phyloP scores from a whole-genome alignment of 1,140 invertebrate species.

The Drosophila arawakana region DNA sequence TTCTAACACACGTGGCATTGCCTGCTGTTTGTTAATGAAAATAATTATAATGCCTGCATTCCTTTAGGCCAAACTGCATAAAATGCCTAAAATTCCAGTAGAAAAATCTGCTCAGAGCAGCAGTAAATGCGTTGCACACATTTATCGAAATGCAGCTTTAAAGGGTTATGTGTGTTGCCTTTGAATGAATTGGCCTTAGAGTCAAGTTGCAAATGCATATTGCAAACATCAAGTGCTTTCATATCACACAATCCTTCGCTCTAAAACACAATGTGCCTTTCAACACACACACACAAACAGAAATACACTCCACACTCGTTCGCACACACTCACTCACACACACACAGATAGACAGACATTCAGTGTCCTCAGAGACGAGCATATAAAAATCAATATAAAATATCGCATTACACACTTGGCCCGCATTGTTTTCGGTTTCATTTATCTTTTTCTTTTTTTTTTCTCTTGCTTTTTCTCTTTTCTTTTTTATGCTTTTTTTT shows the following conservation, averaged over 20 bases:
- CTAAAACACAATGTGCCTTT: constrained; percentile 41
- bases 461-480: constrained; percentile 1
- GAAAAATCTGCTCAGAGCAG: not conserved
- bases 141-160: constrained; percentile 23
- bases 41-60: not conserved
- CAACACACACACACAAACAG: constrained; percentile 19
- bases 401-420: constrained; percentile 72
- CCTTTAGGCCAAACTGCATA: not conserved
- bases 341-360: constrained; percentile 2
- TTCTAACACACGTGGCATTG: not conserved
- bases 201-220: constrained; percentile 70
- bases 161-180: constrained; percentile 34
- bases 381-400: constrained; percentile 79
- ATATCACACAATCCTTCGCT: constrained; percentile 31
- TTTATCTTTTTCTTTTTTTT: not conserved
- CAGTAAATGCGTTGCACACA: not conserved
- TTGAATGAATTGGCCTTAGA: constrained; percentile 27
- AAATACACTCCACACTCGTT: constrained; percentile 10
- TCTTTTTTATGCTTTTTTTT: constrained; percentile 18
- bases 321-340: constrained; percentile 15
- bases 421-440: constrained; percentile 61
- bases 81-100: not conserved
- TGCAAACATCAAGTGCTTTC: constrained; percentile 72
- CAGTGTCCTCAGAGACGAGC: constrained; percentile 10
- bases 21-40: constrained; percentile 1